Evolutionary conservation across 2,888 invertebrate genomes (phyloP), one percentile per base, ranked within the genome.

Genomic region (Drosophila melanosoma): DNA sequence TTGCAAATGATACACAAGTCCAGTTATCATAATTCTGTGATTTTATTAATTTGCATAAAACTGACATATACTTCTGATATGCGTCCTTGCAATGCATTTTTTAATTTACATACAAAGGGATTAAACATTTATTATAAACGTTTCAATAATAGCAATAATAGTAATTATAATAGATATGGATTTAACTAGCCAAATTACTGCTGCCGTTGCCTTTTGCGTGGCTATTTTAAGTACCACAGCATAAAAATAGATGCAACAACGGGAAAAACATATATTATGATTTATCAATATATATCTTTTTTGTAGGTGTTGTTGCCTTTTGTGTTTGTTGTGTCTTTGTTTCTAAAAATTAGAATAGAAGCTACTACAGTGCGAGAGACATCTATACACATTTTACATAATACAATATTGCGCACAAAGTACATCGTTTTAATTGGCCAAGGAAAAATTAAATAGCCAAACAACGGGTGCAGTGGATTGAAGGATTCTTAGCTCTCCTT

Each of bases 101-200:
- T 83, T 61, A 81, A 83, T 88, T 81, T 83, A 86, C 86, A 86
- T 88, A 88, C 86, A 84, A 88, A 86, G 88, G 84, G 83, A 77
- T 74, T 86, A 86, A 84, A 81, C 88, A 67, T 78, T 82, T 76
- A 84, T 82, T 73, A 29, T 84, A 81, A 83, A 78, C 87, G 60
- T 81, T 86, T 56, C n/a, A 57, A 87, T 85, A 83, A 82, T 84
- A 85, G 83, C 64, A 81, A 74, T 80, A 67, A 74, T 72, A 49
- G 54, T 76, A 87, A 86, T 86, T 73, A 76, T 78, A 88, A 78
- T 84, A 85, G 81, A 77, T 74, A 42, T 69, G 70, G 72, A 68
- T 83, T 77, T 77, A 71, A 74, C 82, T 83, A 69, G 78, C 76
- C 66, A 76, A 79, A 83, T 80, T 82, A 84, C 83, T 77, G 81